Evolutionary conservation across 2,888 invertebrate species (phyloP), one percentile per base, ranked within the genome.

Genomic region (Pachycephus smyrnensis): DNA sequence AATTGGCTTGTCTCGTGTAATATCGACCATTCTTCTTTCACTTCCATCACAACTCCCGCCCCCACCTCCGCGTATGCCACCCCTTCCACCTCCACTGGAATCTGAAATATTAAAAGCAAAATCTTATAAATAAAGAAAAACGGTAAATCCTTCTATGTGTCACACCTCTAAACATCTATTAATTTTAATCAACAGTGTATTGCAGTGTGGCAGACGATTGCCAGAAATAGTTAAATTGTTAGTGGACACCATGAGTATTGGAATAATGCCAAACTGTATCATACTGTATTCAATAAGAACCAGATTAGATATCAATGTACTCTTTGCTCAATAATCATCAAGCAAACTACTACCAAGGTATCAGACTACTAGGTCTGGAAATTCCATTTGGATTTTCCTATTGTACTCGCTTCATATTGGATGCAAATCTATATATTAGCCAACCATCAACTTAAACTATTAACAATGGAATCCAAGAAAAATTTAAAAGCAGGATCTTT

Each of bases 1-100:
- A 86, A 97, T 96, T 68, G 97, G 96, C 90, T 96, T 96, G 92
- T 97, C 97, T 86, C 96, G 93, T 71, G 97, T 97, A 88, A 97
- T 96, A 92, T 97, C 97, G 88, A 96, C 93, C 96, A 96, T 96
- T 90, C 95, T 94, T 84, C 95, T 93, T 89, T 95, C 94, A 80
- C 89, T 88, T 78, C 89, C 88, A 73, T 89, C 89, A 78, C 86
- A 88, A 33, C 88, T 86, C 30, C 87, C 87, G 73, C 85, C 86
- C 30, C 88, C 88, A 36, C 86, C 84, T 68, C 85, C 86, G 75
- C 84, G 81, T 73, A 84, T 76, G 73, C 84, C 85, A 1, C 86
- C 80, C 15, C 84, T 80, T 55, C 86, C 87, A 37, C 84, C 82
- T 33, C 86, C 86, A 82, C 85, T 88, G 31, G 88, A 85, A 83